Percentiles rank a stretch among this genome's conserved stretches.
Evolutionary conservation across 2,797 vertebrate genomes (phyloP).

Genomic region (Pseudotriccus pelzelni): DNA sequence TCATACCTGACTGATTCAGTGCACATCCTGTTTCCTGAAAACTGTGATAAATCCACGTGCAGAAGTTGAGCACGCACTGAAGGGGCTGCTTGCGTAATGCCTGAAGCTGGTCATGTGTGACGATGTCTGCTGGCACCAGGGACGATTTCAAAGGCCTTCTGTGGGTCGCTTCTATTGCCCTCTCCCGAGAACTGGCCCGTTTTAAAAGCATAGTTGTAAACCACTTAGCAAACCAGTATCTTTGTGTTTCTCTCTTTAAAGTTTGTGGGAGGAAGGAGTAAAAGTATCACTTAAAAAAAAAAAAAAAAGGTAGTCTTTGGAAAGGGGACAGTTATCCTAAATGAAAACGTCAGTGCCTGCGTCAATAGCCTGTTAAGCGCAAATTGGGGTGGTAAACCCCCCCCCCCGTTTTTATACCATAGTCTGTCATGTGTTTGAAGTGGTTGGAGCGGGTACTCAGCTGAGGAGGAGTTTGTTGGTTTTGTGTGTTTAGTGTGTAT

Average conservation of each 20-base stretch:
- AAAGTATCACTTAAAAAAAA: not conserved
- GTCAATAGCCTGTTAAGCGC: not conserved
- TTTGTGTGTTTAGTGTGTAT: not conserved
- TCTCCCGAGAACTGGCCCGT: not conserved
- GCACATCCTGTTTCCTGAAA: conserved; percentile 53
- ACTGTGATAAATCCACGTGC: not conserved
- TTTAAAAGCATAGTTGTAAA: not conserved
- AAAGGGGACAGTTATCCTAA: not conserved
- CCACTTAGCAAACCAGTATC: not conserved
- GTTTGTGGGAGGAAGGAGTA: not conserved
- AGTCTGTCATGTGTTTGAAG: not conserved
- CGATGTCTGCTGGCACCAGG: not conserved
- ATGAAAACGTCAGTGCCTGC: not conserved
- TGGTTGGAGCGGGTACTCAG: not conserved
- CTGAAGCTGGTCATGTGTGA: not conserved
- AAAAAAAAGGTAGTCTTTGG: not conserved
- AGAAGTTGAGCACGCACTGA: not conserved
- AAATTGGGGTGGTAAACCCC: not conserved
- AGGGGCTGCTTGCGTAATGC: not conserved
- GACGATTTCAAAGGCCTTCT: not conserved
- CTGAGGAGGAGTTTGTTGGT: not conserved
- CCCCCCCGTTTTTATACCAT: fast-evolving
- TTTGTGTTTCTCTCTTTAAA: not conserved
- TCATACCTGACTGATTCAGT: not conserved
- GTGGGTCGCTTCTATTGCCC: not conserved